Conservation (phyloP, 2,888 invertebrate genomes). For the Acronicta leporina region DNA sequence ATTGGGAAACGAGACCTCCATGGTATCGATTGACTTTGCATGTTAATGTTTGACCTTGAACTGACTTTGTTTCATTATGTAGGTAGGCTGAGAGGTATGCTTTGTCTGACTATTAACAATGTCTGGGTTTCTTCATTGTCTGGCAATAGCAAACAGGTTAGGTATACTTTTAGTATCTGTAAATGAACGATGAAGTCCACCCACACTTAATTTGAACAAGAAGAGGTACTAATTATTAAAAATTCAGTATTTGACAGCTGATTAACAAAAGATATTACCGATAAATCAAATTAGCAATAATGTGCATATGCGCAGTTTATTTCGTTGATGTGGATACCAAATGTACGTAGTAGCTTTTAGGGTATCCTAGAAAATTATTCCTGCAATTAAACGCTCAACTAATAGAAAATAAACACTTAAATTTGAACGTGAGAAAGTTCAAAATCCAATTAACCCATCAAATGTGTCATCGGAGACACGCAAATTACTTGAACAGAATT, state of each 20-base stretch:
- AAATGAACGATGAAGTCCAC: not conserved
- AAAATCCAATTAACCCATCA: too few species aligned
- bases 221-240: not conserved
- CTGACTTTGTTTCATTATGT: slow-evolving; percentile 6
- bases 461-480: too few species aligned
- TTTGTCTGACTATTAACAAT: not conserved
- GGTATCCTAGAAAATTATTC: too few species aligned
- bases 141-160: not conserved
- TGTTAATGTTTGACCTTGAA: slow-evolving; percentile 21
- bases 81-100: not conserved
- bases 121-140: not conserved
- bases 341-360: not conserved
- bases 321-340: not conserved
- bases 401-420: too few species aligned
- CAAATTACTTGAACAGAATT: too few species aligned
- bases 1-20: slow-evolving; percentile 14
- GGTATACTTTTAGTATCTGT: not conserved
- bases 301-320: not conserved
- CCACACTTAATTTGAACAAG: not conserved
- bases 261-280: not conserved
- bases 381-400: too few species aligned
- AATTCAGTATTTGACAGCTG: not conserved
- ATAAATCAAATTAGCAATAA: not conserved
- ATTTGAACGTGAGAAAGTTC: too few species aligned
- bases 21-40: slow-evolving; percentile 28